These are phyloP conservation scores for Callospermophilus lateralis DNA, from an alignment of 2,113 vertebrate genomes.

Conservation along the genomic window DNA sequence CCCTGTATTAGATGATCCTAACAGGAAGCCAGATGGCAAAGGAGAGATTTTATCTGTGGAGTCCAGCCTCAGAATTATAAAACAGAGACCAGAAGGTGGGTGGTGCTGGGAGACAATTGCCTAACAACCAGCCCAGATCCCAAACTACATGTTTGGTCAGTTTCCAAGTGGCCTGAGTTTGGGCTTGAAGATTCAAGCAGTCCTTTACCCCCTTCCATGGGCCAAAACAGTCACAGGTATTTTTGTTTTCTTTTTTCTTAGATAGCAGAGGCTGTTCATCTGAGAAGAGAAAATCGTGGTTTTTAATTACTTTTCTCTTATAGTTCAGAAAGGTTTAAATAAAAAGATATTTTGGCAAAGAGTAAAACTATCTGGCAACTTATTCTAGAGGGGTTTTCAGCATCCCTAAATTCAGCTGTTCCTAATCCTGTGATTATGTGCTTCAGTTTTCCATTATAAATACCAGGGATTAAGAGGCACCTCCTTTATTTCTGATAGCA, in stretches of 20 bases:
- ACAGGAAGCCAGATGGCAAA: conserved; percentile 50
- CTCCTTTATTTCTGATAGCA: neutral
- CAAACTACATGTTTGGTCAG: neutral
- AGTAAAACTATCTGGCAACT: conserved; percentile 45
- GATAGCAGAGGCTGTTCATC: conserved; percentile 42
- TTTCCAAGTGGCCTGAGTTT: conserved; percentile 23
- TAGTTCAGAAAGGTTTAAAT: conserved; percentile 56
- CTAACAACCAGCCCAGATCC: neutral
- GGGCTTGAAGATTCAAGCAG: neutral
- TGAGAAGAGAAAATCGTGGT: conserved; percentile 30
- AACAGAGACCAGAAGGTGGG: neutral
- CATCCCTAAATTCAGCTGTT: neutral
- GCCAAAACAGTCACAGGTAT: neutral
- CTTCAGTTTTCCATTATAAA: conserved; percentile 17
- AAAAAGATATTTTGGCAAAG: conserved; percentile 62
- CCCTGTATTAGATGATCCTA: conserved; percentile 21
- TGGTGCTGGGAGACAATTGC: neutral
- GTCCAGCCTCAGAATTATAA: neutral
- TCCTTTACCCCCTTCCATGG: neutral
- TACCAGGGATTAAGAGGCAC: neutral
- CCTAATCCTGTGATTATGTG: conserved; percentile 25
- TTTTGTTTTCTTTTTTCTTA: neutral
- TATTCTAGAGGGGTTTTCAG: conserved; percentile 51
- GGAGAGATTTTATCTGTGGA: neutral
- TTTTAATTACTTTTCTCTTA: conserved; percentile 69